Evolutionary conservation across 2,888 invertebrate genomes (phyloP), one percentile per base, ranked within the genome.

Genomic region (Argyresthia albistria): DNA sequence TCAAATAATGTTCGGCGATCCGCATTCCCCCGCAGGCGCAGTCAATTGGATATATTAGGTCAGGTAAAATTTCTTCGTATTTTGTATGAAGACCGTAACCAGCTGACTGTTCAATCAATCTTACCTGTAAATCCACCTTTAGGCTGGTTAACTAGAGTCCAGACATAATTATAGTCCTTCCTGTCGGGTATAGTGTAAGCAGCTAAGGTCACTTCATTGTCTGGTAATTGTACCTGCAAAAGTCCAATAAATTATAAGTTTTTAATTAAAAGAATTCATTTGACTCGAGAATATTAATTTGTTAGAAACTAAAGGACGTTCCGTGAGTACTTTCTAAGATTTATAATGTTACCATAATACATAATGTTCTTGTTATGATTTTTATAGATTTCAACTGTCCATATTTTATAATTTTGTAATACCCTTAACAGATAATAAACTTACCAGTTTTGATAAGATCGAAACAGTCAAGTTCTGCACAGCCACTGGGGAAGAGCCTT

Each of bases 71-170:
- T n/a, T n/a, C n/a, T n/a, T n/a, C n/a, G n/a, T n/a, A n/a, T n/a
- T n/a, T n/a, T n/a, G n/a, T n/a, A n/a, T n/a, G n/a, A n/a, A n/a
- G n/a, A n/a, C n/a, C n/a, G n/a, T n/a, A n/a, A n/a, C n/a, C 25
- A 25, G 25, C 25, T 25, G n/a, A n/a, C n/a, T 25, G 25, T 25
- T 25, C 6, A 6, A 4, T 25, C 25, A 25, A 25, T 25, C 39
- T 25, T 54, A 79, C 90, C 88, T 68, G 88, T 88, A 61, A 87
- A 91, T 14, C 91, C 91, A n/a, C 93, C 93, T 59, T 93, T 93
- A 0, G 97, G 97, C 68, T 95, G 94, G 54, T 93, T 92, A 55
- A 97, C 89, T 36, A 97, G 87, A 14, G 92, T 94, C 97, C 97
- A 98, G 35, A 93, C 93, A 76, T 96, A 97, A 65, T 93, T 94